Evolutionary conservation across 2,797 vertebrate species (phyloP).

Genomic region (Lagodon rhomboides): DNA sequence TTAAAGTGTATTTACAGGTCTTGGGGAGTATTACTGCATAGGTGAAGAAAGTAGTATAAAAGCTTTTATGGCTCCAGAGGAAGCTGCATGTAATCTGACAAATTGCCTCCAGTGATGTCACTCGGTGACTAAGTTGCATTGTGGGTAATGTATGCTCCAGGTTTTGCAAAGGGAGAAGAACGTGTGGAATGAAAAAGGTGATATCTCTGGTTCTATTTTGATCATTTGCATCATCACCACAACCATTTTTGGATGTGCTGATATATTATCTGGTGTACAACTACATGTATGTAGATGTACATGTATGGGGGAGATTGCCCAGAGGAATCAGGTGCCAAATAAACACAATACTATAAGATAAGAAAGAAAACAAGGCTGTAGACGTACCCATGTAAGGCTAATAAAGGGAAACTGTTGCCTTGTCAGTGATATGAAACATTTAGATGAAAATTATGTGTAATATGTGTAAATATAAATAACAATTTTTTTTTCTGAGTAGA

Average conservation of each 20-base stretch:
- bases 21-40: too few relatives aligned
- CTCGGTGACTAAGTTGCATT: too few relatives aligned
- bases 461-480: background rate
- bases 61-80: too few relatives aligned
- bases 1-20: too few relatives aligned
- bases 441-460: background rate
- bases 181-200: too few relatives aligned
- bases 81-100: too few relatives aligned
- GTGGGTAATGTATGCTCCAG: too few relatives aligned
- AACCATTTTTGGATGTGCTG: background rate
- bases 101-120: too few relatives aligned
- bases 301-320: background rate
- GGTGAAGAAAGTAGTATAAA: too few relatives aligned
- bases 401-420: too few relatives aligned
- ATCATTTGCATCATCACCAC: constrained; percentile 11
- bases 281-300: constrained; percentile 10
- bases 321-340: background rate
- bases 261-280: constrained; percentile 6
- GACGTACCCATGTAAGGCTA: background rate
- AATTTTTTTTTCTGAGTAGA: too few relatives aligned
- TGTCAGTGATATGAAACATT: background rate
- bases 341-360: constrained; percentile 1
- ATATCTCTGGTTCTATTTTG: background rate
- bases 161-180: too few relatives aligned
- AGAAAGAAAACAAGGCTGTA: background rate